phyloP scores from a whole-genome alignment of 2,888 invertebrate species.

The Parasteatoda lunata region DNA sequence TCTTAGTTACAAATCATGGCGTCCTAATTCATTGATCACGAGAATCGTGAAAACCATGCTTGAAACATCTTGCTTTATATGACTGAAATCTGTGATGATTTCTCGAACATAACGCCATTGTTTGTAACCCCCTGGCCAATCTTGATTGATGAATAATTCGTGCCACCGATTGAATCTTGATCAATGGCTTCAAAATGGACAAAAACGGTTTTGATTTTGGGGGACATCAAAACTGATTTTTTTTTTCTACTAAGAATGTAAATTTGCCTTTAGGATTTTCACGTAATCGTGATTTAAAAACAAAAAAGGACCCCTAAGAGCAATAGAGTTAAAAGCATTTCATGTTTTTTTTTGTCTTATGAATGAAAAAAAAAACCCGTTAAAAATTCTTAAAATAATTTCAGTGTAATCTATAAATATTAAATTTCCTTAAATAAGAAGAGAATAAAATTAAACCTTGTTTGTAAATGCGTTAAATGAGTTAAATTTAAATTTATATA shows the following conservation, averaged over 20 bases:
- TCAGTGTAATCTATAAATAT: no score
- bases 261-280: not conserved
- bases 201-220: not conserved
- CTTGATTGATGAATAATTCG: conserved; percentile 51
- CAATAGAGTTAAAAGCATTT: not conserved
- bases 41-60: conserved; percentile 35
- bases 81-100: conserved; percentile 35
- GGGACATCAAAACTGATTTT: conserved; percentile 17
- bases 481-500: no score
- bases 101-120: conserved; percentile 16
- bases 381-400: no score
- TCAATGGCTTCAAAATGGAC: conserved; percentile 6
- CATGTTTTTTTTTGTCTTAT: no score
- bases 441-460: no score
- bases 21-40: conserved; percentile 52
- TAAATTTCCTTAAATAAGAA: no score
- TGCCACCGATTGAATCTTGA: conserved; percentile 36
- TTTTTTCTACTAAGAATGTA: not conserved
- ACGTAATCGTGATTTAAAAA: not conserved
- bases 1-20: not conserved
- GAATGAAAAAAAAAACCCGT: no score
- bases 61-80: conserved; percentile 42
- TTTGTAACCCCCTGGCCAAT: conserved; percentile 22
- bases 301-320: not conserved
- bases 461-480: no score